Evolutionary conservation across 2,888 invertebrate species (phyloP).

Genomic region (Coelopa pilipes): DNA sequence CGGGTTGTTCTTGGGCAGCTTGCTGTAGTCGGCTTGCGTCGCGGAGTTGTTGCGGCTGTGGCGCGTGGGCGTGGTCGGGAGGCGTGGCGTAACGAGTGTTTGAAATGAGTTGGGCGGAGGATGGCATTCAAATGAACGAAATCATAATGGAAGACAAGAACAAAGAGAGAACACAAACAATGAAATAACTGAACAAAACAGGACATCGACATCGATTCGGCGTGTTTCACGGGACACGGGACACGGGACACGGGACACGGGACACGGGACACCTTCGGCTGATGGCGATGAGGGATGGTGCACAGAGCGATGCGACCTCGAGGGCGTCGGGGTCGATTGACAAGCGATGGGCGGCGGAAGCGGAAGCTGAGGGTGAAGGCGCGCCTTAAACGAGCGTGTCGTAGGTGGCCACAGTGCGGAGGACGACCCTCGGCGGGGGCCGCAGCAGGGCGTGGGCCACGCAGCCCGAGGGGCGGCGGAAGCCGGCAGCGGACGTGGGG

Average conservation of each 20-base stretch:
- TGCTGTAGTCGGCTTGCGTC: slow-evolving; percentile 72
- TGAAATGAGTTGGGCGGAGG: slow-evolving; percentile 29
- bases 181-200: slow-evolving; percentile 14
- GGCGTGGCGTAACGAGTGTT: slow-evolving; percentile 6
- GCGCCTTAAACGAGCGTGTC: slow-evolving; percentile 61
- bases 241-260: too few relatives aligned
- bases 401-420: slow-evolving; percentile 52
- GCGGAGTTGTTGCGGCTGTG: slow-evolving; percentile 72
- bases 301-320: background rate
- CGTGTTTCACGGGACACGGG: too few relatives aligned
- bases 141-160: slow-evolving; percentile 21
- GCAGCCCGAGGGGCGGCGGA: slow-evolving; percentile 37
- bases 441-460: slow-evolving; percentile 47
- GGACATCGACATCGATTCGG: slow-evolving; percentile 7
- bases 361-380: background rate
- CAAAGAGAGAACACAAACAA: slow-evolving; percentile 3
- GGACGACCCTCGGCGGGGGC: slow-evolving; percentile 43
- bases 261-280: too few relatives aligned
- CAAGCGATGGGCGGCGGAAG: background rate
- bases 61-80: slow-evolving; percentile 8
- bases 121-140: slow-evolving; percentile 29
- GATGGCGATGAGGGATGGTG: background rate
- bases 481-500: slow-evolving; percentile 34
- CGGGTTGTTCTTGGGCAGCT: slow-evolving; percentile 66
- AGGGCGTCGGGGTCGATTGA: background rate